Conservation (phyloP, 2,113 vertebrate genomes). For the Calonectris borealis region DNA sequence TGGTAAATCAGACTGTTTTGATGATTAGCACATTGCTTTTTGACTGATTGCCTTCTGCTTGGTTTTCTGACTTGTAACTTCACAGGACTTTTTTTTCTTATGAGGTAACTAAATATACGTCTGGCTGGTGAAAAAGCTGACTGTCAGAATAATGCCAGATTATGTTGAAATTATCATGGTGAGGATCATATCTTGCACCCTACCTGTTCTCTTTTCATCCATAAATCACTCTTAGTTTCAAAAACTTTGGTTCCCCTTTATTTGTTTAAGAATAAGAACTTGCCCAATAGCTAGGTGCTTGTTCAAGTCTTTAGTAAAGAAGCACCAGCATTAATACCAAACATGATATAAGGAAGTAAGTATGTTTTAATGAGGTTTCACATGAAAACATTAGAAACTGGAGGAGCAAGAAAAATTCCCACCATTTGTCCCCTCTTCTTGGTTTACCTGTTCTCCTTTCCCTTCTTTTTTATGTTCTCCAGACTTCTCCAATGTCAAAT, state of each 20-base stretch:
- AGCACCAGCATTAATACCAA: background rate
- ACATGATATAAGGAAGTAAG: background rate
- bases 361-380: background rate
- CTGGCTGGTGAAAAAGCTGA: background rate
- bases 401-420: background rate
- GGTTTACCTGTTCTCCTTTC: background rate
- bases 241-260: background rate
- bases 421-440: background rate
- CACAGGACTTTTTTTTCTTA: background rate
- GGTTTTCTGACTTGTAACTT: background rate
- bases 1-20: background rate
- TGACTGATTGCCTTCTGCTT: background rate
- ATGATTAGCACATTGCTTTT: background rate
- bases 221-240: background rate
- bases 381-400: background rate
- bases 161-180: background rate
- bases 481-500: background rate
- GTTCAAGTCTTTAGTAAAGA: background rate
- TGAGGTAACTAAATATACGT: background rate
- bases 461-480: background rate
- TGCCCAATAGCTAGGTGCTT: background rate
- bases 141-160: background rate
- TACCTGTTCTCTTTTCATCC: background rate
- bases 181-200: background rate
- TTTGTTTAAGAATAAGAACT: background rate